phyloP scores from a whole-genome alignment of 2,113 vertebrate genomes.

The Corythaeola cristata region DNA sequence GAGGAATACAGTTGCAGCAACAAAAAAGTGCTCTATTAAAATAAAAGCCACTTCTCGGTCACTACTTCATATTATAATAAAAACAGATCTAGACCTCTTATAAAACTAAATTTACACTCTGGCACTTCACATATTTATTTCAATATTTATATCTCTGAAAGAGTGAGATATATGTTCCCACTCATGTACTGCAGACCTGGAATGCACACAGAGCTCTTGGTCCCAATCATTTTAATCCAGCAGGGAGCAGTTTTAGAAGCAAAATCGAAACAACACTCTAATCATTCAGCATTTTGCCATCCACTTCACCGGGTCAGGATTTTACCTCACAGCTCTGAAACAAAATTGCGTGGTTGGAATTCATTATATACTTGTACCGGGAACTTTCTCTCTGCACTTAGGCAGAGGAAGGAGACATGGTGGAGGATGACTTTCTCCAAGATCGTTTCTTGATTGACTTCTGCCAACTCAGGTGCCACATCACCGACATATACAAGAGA shows the following conservation, averaged over 20 bases:
- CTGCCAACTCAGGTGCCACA: background rate
- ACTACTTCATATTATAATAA: background rate
- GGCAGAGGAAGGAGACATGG: too few relatives aligned
- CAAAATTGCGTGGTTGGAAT: background rate
- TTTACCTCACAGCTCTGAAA: background rate
- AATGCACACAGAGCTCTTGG: accelerated
- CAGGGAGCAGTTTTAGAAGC: background rate
- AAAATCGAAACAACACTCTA: accelerated
- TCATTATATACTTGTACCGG: accelerated
- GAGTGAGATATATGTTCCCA: accelerated
- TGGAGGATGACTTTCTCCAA: background rate
- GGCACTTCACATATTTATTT: background rate
- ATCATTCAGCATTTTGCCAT: background rate
- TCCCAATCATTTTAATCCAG: background rate
- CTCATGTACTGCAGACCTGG: background rate
- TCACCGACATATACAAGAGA: accelerated
- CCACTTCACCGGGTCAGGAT: background rate
- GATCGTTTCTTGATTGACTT: background rate
- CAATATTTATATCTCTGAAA: background rate
- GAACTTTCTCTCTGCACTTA: background rate
- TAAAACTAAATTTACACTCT: background rate
- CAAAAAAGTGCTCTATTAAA: background rate
- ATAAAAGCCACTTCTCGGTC: background rate
- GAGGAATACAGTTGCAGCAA: background rate
- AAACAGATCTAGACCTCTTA: background rate